Conservation (phyloP, 1,140 invertebrate species). For the Magallana ariakensis region DNA sequence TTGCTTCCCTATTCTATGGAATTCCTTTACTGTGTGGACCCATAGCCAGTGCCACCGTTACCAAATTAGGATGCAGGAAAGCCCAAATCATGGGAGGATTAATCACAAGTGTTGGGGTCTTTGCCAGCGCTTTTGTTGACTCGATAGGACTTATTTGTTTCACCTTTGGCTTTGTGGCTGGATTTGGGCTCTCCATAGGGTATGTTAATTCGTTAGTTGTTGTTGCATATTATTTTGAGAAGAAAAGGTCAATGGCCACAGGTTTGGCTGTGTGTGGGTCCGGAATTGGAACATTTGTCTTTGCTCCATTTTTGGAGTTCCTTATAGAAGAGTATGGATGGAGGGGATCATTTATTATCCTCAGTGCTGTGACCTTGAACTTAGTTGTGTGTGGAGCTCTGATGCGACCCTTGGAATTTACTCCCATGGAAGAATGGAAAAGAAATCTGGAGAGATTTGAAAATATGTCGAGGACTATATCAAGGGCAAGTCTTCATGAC, state of each 20-base stretch:
- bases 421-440: conserved; percentile 65
- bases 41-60: conserved; percentile 91
- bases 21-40: conserved; percentile 87
- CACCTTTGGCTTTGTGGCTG: conserved; percentile 91
- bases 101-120: conserved; percentile 89
- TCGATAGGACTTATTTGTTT: conserved; percentile 85
- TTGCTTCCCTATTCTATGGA: conserved; percentile 76
- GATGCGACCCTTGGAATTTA: conserved; percentile 86
- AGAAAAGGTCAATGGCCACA: conserved; percentile 92
- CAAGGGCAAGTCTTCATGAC: conserved; percentile 59
- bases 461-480: conserved; percentile 66
- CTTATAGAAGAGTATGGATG: conserved; percentile 76
- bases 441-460: conserved; percentile 70
- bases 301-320: conserved; percentile 75
- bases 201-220: conserved; percentile 86
- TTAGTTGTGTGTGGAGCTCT: conserved; percentile 89
- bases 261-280: conserved; percentile 86
- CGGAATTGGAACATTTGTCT: conserved; percentile 78
- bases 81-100: conserved; percentile 88
- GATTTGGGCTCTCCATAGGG: conserved; percentile 91
- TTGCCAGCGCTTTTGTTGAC: conserved; percentile 85
- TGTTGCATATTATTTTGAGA: conserved; percentile 95
- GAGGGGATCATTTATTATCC: conserved; percentile 86
- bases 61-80: conserved; percentile 89
- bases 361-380: conserved; percentile 88